These are phyloP conservation scores for Pangasius djambal DNA, from an alignment of 2,797 vertebrate genomes.

Conservation along the genomic window DNA sequence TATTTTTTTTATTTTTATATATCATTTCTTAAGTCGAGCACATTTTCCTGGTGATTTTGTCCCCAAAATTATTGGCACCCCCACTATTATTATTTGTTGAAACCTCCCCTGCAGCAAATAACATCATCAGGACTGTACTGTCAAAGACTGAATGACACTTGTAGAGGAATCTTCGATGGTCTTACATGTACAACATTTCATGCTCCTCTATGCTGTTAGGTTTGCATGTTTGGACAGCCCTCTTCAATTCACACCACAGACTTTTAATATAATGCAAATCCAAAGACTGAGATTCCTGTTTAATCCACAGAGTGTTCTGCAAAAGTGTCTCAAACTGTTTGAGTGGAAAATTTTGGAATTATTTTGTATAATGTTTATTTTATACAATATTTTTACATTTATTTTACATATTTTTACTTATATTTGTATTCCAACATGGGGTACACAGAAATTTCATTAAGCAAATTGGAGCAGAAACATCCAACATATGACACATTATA, in stretches of 20 bases:
- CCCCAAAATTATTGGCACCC: neutral
- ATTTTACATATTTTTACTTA: no score
- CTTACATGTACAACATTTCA: neutral
- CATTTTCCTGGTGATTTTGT: neutral
- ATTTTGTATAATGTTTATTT: neutral
- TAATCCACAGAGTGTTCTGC: neutral
- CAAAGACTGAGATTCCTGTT: no score
- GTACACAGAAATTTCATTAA: neutral
- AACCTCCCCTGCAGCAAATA: neutral
- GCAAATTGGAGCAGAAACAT: neutral
- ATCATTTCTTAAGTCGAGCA: neutral
- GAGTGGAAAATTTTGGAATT: neutral
- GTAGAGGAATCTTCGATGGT: neutral
- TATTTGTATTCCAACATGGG: neutral
- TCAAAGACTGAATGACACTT: neutral
- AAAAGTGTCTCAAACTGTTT: neutral
- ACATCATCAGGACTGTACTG: neutral
- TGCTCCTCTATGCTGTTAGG: neutral
- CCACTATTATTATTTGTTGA: neutral
- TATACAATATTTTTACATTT: neutral
- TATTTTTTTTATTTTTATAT: neutral
- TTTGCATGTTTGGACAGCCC: neutral
- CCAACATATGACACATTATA: neutral
- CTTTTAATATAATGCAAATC: constrained; percentile 12
- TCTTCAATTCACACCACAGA: neutral